Conservation (phyloP, 2,113 vertebrate genomes). For the Trematocara zebra region DNA sequence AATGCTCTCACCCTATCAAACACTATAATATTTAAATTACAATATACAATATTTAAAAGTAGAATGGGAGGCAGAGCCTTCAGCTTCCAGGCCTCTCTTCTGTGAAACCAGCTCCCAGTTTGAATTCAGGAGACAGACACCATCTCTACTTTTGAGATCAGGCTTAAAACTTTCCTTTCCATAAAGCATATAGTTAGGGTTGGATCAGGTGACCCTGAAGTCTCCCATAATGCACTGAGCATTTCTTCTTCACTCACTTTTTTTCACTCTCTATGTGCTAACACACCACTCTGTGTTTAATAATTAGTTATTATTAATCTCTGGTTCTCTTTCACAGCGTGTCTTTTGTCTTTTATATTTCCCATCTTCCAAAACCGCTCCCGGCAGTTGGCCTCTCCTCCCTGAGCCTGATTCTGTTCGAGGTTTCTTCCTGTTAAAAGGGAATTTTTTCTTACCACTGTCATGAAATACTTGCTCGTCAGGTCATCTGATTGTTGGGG, state of each 20-base stretch:
- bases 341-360: neutral
- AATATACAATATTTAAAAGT: neutral
- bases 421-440: neutral
- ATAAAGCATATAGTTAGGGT: neutral
- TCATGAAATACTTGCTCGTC: neutral
- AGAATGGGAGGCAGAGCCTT: neutral
- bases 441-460: neutral
- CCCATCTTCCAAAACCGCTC: neutral
- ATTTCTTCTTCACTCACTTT: neutral
- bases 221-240: neutral
- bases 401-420: neutral
- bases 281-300: neutral
- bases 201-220: neutral
- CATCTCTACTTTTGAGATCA: neutral
- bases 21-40: neutral
- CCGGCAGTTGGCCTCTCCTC: neutral
- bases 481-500: neutral
- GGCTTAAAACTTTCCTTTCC: neutral
- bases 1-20: rapidly evolving
- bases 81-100: neutral
- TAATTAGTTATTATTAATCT: neutral
- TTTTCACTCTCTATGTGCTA: neutral
- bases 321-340: neutral
- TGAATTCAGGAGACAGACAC: neutral
- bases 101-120: neutral